Base-by-base conservation (phyloP, 2,797 vertebrate species). In the Gambelia wislizenii region DNA sequence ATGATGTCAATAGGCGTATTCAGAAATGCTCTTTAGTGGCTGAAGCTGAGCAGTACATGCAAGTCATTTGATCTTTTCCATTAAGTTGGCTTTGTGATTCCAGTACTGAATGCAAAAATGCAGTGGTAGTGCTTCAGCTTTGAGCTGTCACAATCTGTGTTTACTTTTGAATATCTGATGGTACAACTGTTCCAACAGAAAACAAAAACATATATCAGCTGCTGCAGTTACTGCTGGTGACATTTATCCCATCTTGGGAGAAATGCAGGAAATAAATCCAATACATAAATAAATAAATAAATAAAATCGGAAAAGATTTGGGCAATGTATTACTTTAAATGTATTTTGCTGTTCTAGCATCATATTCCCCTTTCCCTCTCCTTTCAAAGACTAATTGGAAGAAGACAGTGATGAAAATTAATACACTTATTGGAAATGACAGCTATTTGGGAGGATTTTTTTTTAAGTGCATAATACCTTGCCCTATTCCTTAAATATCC, bases 1-100 rank as follows among this genome's bases (percentile, higher is more conserved):
- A 61, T 59, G 70, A 74, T 59, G 52, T 61, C 72, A 88, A 76
- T 75, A 39, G n/a, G 54, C 52, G 59, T 76, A 64, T 83, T 88
- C 80, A 77, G 87, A 83, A 67, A 54, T 52, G 1, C 44, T 83
- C 56, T 16, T 8, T 16, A 39, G 27, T n/a, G 47, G 56, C n/a
- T 83, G 39, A 76, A 88, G 47, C 69, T 44, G 27, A 70, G 27
- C 67, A 54, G 74, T 72, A 72, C 14, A 59, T 36, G 4, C 14
- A 33, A 42, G 39, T 72, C 77, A 80, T 54, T 72, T 59, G 39
- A 61, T 87, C 42, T 59, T 61, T 87, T 56, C 36, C 10, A 74
- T 56, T 25, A 54, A 74, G n/a, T 8, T 54, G n/a, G 36, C 33
- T 87, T 59, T 81, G 67, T 47, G 52, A 72, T 81, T 87, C 69